A percentile compares a stretch with the other conserved stretches of the same genome.
Evolutionary conservation across 2,888 invertebrate species (phyloP).

Genomic region (Lasioglossum villosulum): DNA sequence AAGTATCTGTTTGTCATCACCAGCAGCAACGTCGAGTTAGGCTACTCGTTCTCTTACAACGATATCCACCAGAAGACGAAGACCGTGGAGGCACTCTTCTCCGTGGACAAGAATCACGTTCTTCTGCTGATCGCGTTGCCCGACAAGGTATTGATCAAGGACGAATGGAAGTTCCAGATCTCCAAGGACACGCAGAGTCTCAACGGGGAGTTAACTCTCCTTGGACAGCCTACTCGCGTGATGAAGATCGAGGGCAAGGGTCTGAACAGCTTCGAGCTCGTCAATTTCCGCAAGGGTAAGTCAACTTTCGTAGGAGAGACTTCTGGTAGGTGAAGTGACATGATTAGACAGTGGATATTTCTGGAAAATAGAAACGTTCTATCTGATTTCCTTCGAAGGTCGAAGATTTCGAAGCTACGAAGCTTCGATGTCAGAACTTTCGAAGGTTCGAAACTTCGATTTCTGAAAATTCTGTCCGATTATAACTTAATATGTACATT

Average conservation of each 20-base stretch:
- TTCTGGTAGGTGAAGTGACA: no score
- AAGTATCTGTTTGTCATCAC: constrained; percentile 81
- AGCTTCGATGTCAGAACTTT: no score
- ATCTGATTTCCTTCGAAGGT: no score
- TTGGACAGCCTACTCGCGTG: constrained; percentile 86
- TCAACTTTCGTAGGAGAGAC: not conserved
- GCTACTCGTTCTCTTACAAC: constrained; percentile 78
- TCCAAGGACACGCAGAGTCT: constrained; percentile 86
- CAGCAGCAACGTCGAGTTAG: constrained; percentile 78
- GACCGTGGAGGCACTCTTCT: constrained; percentile 72
- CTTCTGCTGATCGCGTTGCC: constrained; percentile 81
- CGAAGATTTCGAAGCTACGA: no score
- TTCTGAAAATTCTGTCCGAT: no score
- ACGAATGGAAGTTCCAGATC: constrained; percentile 85
- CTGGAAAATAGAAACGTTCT: no score
- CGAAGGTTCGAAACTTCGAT: no score
- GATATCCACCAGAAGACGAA: constrained; percentile 82
- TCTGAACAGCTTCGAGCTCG: constrained; percentile 86
- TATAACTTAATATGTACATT: no score
- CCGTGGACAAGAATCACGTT: constrained; percentile 63
- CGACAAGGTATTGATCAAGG: constrained; percentile 86
- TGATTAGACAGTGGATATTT: no score
- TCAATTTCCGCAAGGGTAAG: constrained; percentile 86
- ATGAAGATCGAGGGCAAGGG: constrained; percentile 86
- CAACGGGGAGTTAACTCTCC: constrained; percentile 85